Evolutionary conservation across 2,797 vertebrate genomes (phyloP).

Genomic region (Gouania willdenowi): DNA sequence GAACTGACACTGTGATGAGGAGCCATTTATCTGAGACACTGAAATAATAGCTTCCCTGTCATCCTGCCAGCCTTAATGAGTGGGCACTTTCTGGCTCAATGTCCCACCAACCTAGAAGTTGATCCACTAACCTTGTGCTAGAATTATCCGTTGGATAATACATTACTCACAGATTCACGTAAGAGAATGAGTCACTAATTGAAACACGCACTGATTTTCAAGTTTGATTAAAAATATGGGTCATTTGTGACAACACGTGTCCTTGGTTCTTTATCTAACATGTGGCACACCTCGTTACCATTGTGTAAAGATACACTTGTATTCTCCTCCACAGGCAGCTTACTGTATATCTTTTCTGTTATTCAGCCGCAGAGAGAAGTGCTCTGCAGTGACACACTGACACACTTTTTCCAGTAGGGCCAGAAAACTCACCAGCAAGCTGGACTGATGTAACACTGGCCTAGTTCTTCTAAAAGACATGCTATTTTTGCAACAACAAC

Average conservation of each 20-base stretch:
- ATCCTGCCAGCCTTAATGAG: too few relatives aligned
- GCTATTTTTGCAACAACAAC: neutral
- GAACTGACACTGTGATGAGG: neutral
- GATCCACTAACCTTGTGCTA: constrained; percentile 9
- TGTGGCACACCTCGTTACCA: neutral
- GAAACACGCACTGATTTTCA: neutral
- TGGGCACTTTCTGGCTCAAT: too few relatives aligned
- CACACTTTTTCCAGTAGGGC: constrained; percentile 50
- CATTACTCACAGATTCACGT: constrained; percentile 17
- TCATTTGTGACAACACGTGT: too few relatives aligned
- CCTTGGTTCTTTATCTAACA: too few relatives aligned
- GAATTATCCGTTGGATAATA: constrained; percentile 19
- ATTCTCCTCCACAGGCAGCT: neutral
- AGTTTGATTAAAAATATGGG: too few relatives aligned
- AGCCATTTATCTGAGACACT: neutral
- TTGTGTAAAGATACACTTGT: constrained; percentile 1
- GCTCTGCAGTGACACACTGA: constrained; percentile 57
- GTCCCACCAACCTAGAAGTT: constrained; percentile 2
- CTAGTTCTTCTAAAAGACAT: constrained; percentile 46
- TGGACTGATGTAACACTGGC: constrained; percentile 65
- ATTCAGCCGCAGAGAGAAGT: constrained; percentile 28
- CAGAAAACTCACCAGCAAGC: constrained; percentile 31
- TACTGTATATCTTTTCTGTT: constrained; percentile 6
- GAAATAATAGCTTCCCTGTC: too few relatives aligned
- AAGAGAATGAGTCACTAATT: neutral